These are phyloP conservation scores for Notoglanidium macrostoma DNA, from an alignment of 2,797 vertebrate genomes.

Conservation along the genomic window DNA sequence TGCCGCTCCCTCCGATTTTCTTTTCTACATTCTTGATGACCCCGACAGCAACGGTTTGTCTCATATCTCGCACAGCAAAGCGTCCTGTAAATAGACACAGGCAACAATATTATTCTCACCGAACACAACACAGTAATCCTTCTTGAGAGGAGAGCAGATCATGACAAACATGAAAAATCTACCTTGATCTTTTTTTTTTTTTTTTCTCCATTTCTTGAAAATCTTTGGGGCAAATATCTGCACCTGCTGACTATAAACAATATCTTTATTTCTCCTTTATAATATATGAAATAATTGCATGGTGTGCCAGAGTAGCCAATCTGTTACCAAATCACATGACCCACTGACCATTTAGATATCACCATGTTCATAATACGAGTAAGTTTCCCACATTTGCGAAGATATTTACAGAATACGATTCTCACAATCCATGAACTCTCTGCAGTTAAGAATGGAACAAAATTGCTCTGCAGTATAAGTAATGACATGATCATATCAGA, in stretches of 20 bases:
- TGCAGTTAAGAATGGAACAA: not conserved
- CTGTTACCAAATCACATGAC: not conserved
- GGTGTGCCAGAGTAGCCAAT: not conserved
- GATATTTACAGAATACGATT: not conserved
- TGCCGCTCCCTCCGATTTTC: slow-evolving; percentile 80
- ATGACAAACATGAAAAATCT: not conserved
- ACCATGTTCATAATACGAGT: not conserved
- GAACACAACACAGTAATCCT: not conserved
- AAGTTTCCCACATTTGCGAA: not conserved
- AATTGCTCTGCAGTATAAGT: not conserved
- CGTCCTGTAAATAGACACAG: slow-evolving; percentile 66
- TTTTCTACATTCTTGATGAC: slow-evolving; percentile 86
- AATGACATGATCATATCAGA: not conserved
- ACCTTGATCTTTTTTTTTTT: not conserved
- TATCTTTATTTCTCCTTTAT: not conserved
- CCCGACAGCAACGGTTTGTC: slow-evolving; percentile 84
- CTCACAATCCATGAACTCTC: not conserved
- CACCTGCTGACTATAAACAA: not conserved
- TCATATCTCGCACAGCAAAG: slow-evolving; percentile 86
- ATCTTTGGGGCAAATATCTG: not conserved
- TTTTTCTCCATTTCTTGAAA: not conserved
- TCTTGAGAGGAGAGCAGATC: no score
- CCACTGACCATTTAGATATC: not conserved
- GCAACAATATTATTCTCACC: not conserved
- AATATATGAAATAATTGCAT: not conserved